Conservation (phyloP, 2,113 vertebrate genomes). For the Bubo bubo region DNA sequence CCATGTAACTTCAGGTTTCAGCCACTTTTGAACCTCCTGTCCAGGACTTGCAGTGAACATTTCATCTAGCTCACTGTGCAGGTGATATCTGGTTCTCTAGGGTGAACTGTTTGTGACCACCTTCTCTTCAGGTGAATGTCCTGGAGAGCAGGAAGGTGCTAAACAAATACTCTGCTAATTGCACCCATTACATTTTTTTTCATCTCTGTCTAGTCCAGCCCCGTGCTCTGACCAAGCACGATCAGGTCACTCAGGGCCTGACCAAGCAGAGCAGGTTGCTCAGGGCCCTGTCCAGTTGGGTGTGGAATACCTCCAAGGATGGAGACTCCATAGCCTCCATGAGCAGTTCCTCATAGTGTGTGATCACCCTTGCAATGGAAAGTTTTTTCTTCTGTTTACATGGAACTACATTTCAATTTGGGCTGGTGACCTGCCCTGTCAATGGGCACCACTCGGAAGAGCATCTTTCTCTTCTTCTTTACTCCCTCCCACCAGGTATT, state of each 20-base stretch:
- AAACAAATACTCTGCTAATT: background rate
- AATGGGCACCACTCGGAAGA: background rate
- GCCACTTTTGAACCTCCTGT: background rate
- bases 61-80: background rate
- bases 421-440: background rate
- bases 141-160: background rate
- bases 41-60: background rate
- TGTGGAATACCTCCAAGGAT: background rate
- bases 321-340: background rate
- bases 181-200: background rate
- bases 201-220: background rate
- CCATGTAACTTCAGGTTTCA: background rate
- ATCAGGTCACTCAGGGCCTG: background rate
- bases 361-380: background rate
- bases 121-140: background rate
- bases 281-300: background rate
- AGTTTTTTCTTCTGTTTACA: background rate
- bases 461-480: background rate
- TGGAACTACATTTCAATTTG: background rate
- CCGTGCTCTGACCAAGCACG: background rate
- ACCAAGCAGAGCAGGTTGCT: background rate
- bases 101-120: background rate
- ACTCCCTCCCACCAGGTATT: background rate
- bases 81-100: background rate
- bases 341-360: background rate